A percentile compares a stretch with the other conserved stretches of the same genome.
Conservation (phyloP, 2,113 vertebrate genomes). For the Brachypodius melanocephalos region DNA sequence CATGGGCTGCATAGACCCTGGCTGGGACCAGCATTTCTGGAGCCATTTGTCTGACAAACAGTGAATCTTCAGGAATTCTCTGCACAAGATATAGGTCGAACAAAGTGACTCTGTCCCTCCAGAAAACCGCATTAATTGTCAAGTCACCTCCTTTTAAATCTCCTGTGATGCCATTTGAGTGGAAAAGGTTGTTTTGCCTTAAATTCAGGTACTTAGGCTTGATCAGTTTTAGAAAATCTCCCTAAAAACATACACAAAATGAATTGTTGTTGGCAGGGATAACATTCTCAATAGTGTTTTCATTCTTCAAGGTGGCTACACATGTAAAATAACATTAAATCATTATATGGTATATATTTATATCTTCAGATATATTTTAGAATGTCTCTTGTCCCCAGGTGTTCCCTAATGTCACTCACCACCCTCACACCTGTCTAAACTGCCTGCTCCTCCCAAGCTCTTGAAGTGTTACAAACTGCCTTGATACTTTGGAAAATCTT, state of each 20-base stretch:
- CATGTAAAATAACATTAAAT: background rate
- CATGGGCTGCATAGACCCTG: background rate
- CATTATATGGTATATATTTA: background rate
- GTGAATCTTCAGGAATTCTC: background rate
- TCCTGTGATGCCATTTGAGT: background rate
- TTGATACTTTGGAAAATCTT: background rate
- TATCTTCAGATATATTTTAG: too few relatives aligned
- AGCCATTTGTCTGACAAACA: fast-evolving
- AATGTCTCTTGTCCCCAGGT: background rate
- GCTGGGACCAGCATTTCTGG: background rate
- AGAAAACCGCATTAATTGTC: background rate
- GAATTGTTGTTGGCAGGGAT: background rate
- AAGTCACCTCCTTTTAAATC: background rate
- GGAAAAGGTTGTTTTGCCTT: background rate
- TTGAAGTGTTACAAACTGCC: background rate
- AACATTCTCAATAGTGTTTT: background rate
- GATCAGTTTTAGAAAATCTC: background rate
- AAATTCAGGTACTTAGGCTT: background rate
- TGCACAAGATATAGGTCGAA: background rate
- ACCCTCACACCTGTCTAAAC: background rate
- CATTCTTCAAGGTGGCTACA: background rate
- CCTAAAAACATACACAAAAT: background rate
- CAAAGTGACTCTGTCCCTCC: background rate
- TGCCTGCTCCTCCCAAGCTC: background rate
- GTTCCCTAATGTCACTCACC: background rate